phyloP scores from a whole-genome alignment of 2,888 invertebrate genomes.

The Thecocarcelia acutangulata region DNA sequence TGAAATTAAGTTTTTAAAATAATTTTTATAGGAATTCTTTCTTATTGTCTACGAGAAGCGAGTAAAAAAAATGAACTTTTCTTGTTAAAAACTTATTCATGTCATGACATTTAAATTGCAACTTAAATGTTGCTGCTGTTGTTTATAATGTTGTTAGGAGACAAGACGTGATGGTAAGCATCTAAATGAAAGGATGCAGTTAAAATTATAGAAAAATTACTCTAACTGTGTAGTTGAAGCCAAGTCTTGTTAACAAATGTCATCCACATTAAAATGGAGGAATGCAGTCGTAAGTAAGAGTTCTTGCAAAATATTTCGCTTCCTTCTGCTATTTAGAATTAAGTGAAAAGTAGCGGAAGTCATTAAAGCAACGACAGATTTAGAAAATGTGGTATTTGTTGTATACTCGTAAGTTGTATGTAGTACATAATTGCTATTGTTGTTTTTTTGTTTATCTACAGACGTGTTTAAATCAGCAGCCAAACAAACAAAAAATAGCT shows the following conservation, averaged over 20 bases:
- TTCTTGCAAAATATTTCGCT: too few species aligned
- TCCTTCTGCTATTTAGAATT: neutral
- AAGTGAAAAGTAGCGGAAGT: neutral
- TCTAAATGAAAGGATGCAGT: constrained; percentile 5
- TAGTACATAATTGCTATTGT: too few species aligned
- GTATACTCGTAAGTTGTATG: too few species aligned
- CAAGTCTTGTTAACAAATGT: neutral
- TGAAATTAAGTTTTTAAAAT: constrained; percentile 45
- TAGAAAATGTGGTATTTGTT: too few species aligned
- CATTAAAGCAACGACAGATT: too few species aligned
- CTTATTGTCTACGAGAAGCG: constrained; percentile 35
- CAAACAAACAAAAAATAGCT: too few species aligned
- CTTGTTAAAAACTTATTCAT: constrained; percentile 50
- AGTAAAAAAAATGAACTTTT: constrained; percentile 49
- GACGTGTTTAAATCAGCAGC: too few species aligned
- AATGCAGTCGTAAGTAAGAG: neutral
- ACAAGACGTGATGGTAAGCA: constrained; percentile 1
- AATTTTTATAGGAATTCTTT: constrained; percentile 36
- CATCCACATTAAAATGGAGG: neutral
- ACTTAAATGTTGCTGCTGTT: constrained; percentile 56
- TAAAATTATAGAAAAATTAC: neutral
- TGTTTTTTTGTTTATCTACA: too few species aligned
- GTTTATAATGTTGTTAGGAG: constrained; percentile 49
- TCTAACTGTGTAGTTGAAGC: constrained; percentile 8
- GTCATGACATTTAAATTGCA: constrained; percentile 58